These are phyloP conservation scores for Platyura marginata DNA, from an alignment of 1,140 invertebrate genomes.

Conservation along the genomic window DNA sequence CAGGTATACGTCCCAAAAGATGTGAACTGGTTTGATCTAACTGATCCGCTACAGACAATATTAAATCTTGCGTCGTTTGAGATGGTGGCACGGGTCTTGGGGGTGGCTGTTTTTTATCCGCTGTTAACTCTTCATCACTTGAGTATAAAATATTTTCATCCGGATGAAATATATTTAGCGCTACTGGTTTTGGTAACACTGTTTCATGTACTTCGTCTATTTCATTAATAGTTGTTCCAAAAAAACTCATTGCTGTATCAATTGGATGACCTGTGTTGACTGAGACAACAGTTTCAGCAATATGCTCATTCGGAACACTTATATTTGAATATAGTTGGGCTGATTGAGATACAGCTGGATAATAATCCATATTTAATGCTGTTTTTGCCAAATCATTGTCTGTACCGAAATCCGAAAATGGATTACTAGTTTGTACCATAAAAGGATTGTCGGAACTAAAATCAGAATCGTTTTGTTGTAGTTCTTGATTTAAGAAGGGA, in stretches of 20 bases:
- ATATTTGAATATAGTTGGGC: not conserved
- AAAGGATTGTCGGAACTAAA: slow-evolving; percentile 39
- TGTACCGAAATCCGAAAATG: slow-evolving; percentile 30
- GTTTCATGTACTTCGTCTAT: slow-evolving; percentile 14
- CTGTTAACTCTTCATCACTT: slow-evolving; percentile 15
- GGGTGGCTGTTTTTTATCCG: slow-evolving; percentile 23
- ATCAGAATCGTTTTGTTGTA: slow-evolving; percentile 11
- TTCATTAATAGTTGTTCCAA: slow-evolving; percentile 16
- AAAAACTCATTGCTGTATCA: slow-evolving; percentile 18
- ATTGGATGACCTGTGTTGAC: slow-evolving; percentile 2
- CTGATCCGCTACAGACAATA: slow-evolving; percentile 67
- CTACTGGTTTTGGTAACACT: slow-evolving; percentile 4
- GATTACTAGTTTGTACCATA: slow-evolving; percentile 30
- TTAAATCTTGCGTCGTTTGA: slow-evolving; percentile 61
- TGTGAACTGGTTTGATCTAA: slow-evolving; percentile 76
- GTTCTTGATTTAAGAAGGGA: slow-evolving; percentile 40
- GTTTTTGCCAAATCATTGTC: slow-evolving; percentile 12
- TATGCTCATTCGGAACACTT: not conserved
- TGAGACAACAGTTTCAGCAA: not conserved
- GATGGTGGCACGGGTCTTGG: slow-evolving; percentile 35
- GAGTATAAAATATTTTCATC: not conserved
- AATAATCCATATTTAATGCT: not conserved
- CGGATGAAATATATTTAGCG: slow-evolving; percentile 7
- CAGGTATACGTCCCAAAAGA: slow-evolving; percentile 59
- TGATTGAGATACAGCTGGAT: not conserved